These are phyloP conservation scores for Orchestes rusci DNA, from an alignment of 2,888 invertebrate genomes.

Conservation along the genomic window DNA sequence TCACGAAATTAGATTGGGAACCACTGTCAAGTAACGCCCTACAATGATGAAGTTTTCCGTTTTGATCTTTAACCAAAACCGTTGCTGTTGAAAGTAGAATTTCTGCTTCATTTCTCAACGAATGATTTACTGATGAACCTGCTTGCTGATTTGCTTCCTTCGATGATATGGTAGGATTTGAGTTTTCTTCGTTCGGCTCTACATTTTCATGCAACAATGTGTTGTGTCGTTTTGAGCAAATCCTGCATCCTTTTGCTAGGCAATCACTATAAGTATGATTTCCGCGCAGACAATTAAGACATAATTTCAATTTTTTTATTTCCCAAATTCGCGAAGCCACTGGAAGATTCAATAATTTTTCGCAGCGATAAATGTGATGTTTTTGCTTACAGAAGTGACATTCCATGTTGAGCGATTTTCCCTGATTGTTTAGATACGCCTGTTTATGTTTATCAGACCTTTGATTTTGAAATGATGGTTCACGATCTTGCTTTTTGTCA, in stretches of 20 bases:
- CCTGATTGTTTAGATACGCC: no score
- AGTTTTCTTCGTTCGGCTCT: neutral
- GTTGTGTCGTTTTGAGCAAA: neutral
- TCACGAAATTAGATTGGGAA: constrained; percentile 2
- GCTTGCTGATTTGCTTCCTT: no score
- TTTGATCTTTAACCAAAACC: neutral
- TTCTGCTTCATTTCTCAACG: neutral
- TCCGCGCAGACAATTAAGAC: neutral
- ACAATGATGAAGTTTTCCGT: neutral
- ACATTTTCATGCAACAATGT: neutral
- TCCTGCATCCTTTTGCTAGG: neutral
- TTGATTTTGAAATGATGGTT: neutral
- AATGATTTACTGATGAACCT: neutral
- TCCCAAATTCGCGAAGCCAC: no score
- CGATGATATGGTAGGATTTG: no score
- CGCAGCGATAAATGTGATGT: neutral
- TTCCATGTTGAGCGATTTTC: neutral
- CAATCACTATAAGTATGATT: neutral
- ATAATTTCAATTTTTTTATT: no score
- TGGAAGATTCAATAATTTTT: neutral
- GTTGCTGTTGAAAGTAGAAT: constrained; percentile 3
- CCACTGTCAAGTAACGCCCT: constrained; percentile 1
- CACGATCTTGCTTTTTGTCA: neutral
- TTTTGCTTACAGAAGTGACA: neutral
- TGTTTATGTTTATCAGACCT: no score